Base-by-base conservation (phyloP, 1,140 invertebrate species). In the Atta colombica region DNA sequence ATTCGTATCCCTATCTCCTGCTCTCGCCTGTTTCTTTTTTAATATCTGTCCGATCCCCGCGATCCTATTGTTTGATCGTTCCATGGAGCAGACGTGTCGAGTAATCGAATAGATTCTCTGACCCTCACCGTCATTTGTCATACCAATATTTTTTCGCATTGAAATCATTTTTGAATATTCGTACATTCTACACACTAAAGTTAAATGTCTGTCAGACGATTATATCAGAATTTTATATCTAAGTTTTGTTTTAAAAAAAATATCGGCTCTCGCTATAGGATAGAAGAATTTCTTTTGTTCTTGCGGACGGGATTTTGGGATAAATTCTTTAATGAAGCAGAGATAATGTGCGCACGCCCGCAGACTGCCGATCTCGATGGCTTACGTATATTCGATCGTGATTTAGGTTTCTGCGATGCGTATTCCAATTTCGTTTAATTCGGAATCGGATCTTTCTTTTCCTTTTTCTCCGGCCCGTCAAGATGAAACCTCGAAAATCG, bases 381-480 rank as follows among this genome's bases (percentile, higher is more conserved):
- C 66, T 61, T 21, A 35, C 69, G 80, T 61, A 60, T 61, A 58
- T 25, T 63, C 71, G 68, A 77, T 77, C 86, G 77, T 74, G 81
- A 75, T 72, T 77, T 86, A 71, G 87, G 61, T 71, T 74, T 51
- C 80, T 49, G 51, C 66, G 65, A 28, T 85, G 39, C 55, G 74
- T 78, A 86, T 85, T 85, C 82, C 81, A 88, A 85, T 88, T 85
- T 86, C 58, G 77, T 87, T 87, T 80, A 65, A 90, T 85, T 91
- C 80, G 77, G 90, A 78, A 89, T 86, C 84, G 88, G 77, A 21
- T 61, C 7, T 21, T 45, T 53, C 31, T 61, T 18, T 77, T n/a
- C 58, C 78, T 88, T 80, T 82, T 80, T 78, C 55, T 78, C 60
- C 53, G 71, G 45, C 69, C 81, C 68, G 88, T 90, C 89, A 82